Evolutionary conservation across 2,888 invertebrate species (phyloP), one percentile per base, ranked within the genome.

Genomic region (Biston betularia): DNA sequence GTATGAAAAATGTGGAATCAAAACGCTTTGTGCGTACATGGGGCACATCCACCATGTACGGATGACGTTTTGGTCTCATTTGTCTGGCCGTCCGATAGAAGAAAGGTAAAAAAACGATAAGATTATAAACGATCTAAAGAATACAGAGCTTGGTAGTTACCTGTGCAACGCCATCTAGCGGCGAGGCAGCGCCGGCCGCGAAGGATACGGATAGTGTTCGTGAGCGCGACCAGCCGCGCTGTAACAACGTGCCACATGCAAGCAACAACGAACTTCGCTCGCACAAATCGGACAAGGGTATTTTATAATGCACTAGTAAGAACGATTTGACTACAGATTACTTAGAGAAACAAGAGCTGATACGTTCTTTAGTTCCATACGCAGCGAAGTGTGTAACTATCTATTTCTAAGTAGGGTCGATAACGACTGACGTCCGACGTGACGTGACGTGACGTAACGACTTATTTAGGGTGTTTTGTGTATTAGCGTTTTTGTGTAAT

Each of bases 181-280:
- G 98, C 82, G 97, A 97, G 56, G 95, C 96, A 24, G 96, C 95
- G 72, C 97, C 97, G 44, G 96, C 96, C 35, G 96, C 96, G 87
- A 97, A 98, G 82, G 97, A 97, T 63, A 98, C 97, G 62, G 98
- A 98, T 79, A 98, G 95, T 63, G 98, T 98, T 78, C 98, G 95
- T 50, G 98, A 97, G 70, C 98, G 95, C 42, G 98, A 97, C 98
- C 98, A 98, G 72, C 97, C 96, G 80, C 96, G 95, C 88, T 96
- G 95, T 76, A 94, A 94, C 92, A 90, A 88, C 89, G 87, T 86
- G 87, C 87, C 74, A 83, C 86, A 88, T 86, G 87, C 87, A 76
- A 77, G 79, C 79, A 69, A 60, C 59, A 63, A 56, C 65, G 65
- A 46, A 57, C 48, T n/a, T 14, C 14, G 11, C 52, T 42, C 33